Percentiles rank a stretch among this genome's conserved stretches.
These are phyloP conservation scores for Manis javanica DNA, from an alignment of 2,797 vertebrate species.

Conservation along the genomic window DNA sequence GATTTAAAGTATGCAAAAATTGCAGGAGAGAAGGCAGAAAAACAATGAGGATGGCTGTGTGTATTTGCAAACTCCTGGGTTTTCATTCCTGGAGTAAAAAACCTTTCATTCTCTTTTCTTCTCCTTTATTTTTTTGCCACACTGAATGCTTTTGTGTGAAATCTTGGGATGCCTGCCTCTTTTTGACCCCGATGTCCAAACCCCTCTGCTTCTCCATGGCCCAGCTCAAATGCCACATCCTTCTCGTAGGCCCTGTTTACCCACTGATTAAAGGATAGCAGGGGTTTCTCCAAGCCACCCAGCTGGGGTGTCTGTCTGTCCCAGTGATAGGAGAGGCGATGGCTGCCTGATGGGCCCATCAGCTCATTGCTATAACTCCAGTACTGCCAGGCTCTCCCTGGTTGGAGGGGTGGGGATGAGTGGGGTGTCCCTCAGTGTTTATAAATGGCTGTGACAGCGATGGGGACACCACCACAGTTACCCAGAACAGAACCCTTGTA, in stretches of 20 bases:
- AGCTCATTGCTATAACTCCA: not conserved
- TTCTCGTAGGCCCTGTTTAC: not conserved
- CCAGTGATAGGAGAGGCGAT: fast-evolving
- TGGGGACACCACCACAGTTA: too few relatives aligned
- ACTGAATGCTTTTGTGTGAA: not conserved
- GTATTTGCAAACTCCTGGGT: not conserved
- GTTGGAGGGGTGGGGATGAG: not conserved
- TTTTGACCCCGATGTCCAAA: not conserved
- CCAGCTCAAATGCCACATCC: not conserved
- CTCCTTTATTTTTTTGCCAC: not conserved
- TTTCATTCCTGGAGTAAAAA: not conserved
- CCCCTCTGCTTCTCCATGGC: not conserved
- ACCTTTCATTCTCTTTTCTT: not conserved
- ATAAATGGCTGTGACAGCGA: not conserved
- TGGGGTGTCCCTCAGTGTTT: not conserved
- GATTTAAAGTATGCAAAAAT: not conserved
- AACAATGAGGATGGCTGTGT: not conserved
- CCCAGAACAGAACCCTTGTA: not conserved
- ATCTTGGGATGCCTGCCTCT: not conserved
- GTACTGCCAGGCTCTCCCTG: not conserved
- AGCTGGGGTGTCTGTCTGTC: fast-evolving
- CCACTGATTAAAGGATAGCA: not conserved
- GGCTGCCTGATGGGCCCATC: not conserved
- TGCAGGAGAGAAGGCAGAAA: not conserved
- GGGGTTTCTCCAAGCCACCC: not conserved